Evolutionary conservation across 2,113 vertebrate genomes (phyloP), one percentile per base, ranked within the genome.

Genomic region (Phylloscopus trochiloides): DNA sequence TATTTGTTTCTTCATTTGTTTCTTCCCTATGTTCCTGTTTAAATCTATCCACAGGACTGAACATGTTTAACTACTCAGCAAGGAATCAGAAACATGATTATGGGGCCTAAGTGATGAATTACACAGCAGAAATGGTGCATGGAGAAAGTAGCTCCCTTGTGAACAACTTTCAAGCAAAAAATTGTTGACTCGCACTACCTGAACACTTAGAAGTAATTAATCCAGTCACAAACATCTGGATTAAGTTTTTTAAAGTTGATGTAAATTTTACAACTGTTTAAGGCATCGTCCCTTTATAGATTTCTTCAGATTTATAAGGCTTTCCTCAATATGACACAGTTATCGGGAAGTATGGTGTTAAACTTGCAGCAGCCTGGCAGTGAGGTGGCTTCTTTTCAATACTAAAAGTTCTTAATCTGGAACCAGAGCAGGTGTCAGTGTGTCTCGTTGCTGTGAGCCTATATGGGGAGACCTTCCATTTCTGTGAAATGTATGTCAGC

Each of bases 171-270:
- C 59, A 90, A 77, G 78, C 28, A 90, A 93, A 40, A 95, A 95
- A 86, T 63, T 63, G 65, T 96, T 95, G 90, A 86, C 76, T 86
- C 0, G 1, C 52, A 92, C 72, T 84, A 80, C 82, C 47, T 75
- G 63, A 86, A 81, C 76, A 58, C 79, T 94, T 93, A 65, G 3
- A 92, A 93, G 92, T 92, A 81, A 93, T 94, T 95, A 92, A 97
- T 93, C 78, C 79, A 61, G 75, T 96, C 88, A 78, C 86, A 96
- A 92, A 59, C 86, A 93, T 96, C 92, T 96, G 94, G 93, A 92
- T 96, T 88, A 92, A 34, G 70, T 86, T 86, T 92, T 95, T 88
- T 90, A 48, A 88, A 62, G 79, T 26, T 93, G 55, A 96, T 94
- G 78, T 92, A 83, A 83, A 92, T 88, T 96, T 97, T 96, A 88